Evolutionary conservation across 1,140 invertebrate species (phyloP).

Genomic region (Chionoecetes opilio): DNA sequence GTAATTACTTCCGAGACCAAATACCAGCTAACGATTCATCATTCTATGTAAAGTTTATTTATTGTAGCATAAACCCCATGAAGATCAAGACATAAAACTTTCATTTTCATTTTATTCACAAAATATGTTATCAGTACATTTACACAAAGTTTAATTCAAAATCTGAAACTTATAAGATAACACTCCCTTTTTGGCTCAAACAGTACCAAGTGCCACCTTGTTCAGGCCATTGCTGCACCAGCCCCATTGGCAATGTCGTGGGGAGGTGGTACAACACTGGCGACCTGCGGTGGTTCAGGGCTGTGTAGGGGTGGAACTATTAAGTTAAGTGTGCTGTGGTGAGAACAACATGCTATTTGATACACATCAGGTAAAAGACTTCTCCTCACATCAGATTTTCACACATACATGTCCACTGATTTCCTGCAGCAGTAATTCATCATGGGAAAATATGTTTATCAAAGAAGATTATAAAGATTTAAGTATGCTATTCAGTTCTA

Average conservation of each 20-base stretch:
- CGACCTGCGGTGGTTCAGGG: background rate
- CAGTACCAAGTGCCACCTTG: background rate
- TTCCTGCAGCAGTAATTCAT: background rate
- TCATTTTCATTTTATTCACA: conserved; percentile 61
- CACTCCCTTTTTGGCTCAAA: conserved; percentile 19
- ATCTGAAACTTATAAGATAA: conserved; percentile 57
- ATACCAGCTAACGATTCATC: too few relatives aligned
- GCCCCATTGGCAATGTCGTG: background rate
- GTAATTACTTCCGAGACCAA: too few relatives aligned
- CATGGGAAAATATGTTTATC: conserved; percentile 10
- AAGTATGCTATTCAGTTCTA: conserved; percentile 1
- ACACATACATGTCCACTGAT: conserved; percentile 4
- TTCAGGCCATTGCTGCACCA: conserved; percentile 38
- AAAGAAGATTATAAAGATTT: conserved; percentile 2
- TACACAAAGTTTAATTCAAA: conserved; percentile 51
- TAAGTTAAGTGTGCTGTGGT: background rate
- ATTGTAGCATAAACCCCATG: background rate
- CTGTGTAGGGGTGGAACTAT: conserved; percentile 16
- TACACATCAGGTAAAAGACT: background rate
- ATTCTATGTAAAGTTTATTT: too few relatives aligned
- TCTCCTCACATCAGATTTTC: background rate
- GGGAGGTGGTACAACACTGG: background rate
- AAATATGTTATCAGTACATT: conserved; percentile 60
- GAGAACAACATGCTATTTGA: background rate
- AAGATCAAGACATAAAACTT: background rate